A percentile compares a stretch with the other conserved stretches of the same genome.
Evolutionary conservation across 2,797 vertebrate genomes (phyloP).

Genomic region (Spinus pinus): DNA sequence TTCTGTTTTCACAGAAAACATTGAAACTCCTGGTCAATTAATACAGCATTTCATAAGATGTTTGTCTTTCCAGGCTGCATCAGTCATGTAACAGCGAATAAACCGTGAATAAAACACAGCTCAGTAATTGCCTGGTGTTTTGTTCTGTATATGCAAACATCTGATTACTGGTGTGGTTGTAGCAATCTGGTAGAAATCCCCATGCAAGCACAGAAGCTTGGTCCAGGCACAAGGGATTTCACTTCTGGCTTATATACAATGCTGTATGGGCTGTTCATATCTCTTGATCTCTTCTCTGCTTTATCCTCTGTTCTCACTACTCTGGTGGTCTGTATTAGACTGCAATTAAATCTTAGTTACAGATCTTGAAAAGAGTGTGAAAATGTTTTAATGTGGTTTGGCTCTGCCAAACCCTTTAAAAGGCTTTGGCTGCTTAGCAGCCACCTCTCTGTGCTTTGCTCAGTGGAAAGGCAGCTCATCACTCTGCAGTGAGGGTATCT

Average conservation of each 20-base stretch:
- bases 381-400: not conserved
- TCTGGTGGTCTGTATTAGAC: not conserved
- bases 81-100: not conserved
- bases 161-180: not conserved
- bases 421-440: not conserved
- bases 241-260: not conserved
- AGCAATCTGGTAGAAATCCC: not conserved
- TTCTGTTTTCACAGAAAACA: conserved; percentile 21
- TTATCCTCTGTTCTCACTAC: not conserved
- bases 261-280: not conserved
- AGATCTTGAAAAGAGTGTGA: not conserved
- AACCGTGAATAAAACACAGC: not conserved
- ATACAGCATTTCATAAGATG: not conserved
- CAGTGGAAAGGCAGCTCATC: not conserved
- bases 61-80: not conserved
- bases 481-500: not conserved
- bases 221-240: not conserved
- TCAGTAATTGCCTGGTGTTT: not conserved
- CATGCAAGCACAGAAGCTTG: not conserved
- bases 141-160: not conserved
- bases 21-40: not conserved
- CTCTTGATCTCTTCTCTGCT: not conserved
- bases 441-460: not conserved
- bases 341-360: not conserved
- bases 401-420: not conserved